Percentiles rank a stretch among this genome's conserved stretches.
These are phyloP conservation scores for Engystomops pustulosus DNA, from an alignment of 2,113 vertebrate genomes.

Conservation along the genomic window DNA sequence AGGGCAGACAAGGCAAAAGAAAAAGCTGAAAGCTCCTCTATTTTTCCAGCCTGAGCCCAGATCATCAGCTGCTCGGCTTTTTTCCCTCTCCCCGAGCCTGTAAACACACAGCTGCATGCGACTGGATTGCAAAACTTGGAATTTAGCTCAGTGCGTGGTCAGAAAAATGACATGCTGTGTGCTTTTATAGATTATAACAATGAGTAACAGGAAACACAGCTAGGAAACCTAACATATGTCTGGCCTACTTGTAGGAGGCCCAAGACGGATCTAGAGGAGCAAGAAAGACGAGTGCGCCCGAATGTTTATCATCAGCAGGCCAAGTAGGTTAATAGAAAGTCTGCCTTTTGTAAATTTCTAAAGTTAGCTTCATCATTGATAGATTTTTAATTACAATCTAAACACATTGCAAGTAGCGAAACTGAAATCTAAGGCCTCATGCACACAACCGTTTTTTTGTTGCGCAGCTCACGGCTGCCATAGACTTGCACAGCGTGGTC, in stretches of 20 bases:
- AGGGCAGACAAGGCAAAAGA: constrained; percentile 7
- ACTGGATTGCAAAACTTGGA: constrained; percentile 57
- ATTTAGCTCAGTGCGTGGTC: constrained; percentile 55
- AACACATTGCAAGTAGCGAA: not conserved
- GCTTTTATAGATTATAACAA: constrained; percentile 30
- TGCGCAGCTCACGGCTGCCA: no score
- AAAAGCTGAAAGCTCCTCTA: not conserved
- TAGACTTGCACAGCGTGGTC: no score
- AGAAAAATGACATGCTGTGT: constrained; percentile 33
- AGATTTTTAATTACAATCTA: not conserved
- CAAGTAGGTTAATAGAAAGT: constrained; percentile 42
- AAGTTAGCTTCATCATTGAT: constrained; percentile 8
- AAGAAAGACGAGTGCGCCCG: not conserved
- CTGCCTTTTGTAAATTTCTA: constrained; percentile 15
- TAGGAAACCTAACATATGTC: constrained; percentile 40
- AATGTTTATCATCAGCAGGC: constrained; percentile 12
- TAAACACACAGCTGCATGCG: constrained; percentile 63
- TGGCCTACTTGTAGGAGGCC: constrained; percentile 40
- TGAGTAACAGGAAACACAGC: constrained; percentile 55
- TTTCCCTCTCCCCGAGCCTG: constrained; percentile 54
- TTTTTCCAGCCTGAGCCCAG: not conserved
- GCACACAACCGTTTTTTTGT: no score
- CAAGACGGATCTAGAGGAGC: not conserved
- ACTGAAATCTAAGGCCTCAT: not conserved
- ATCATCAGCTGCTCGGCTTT: not conserved